Percentiles rank a stretch among this genome's conserved stretches.
These are phyloP conservation scores for Lasioglossum zephyrum DNA, from an alignment of 2,888 invertebrate species.

Conservation along the genomic window DNA sequence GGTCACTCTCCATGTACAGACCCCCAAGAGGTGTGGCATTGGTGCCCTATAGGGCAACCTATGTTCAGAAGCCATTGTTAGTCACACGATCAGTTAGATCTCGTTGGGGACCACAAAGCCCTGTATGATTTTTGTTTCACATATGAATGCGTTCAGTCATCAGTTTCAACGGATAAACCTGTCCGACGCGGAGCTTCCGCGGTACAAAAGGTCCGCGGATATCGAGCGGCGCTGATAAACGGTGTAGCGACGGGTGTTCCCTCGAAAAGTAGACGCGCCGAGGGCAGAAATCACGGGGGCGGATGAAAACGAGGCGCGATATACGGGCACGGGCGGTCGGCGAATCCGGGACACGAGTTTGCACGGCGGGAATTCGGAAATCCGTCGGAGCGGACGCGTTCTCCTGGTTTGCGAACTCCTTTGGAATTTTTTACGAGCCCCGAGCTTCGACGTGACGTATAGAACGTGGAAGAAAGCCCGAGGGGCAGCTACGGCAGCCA, in stretches of 20 bases:
- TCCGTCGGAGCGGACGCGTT: not conserved
- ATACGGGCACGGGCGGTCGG: not conserved
- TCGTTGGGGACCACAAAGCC: not conserved
- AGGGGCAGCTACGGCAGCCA: not conserved
- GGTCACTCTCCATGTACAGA: not conserved
- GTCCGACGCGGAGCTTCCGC: not conserved
- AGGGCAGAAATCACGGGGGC: not conserved
- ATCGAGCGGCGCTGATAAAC: not conserved
- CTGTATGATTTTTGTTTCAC: not conserved
- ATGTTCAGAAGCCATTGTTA: too few relatives aligned
- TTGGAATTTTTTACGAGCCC: not conserved
- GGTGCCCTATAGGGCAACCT: not conserved
- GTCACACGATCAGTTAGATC: too few relatives aligned
- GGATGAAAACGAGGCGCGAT: not conserved
- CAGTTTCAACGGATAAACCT: not conserved
- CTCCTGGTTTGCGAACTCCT: not conserved
- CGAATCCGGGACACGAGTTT: conserved; percentile 2
- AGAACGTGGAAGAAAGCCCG: not conserved
- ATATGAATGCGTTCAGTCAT: not conserved
- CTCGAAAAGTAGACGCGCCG: not conserved
- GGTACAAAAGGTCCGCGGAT: not conserved
- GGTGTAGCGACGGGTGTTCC: not conserved
- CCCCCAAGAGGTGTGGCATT: not conserved
- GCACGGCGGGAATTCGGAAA: conserved; percentile 1
- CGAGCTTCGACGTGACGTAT: not conserved